Conservation (phyloP, 2,113 vertebrate species). For the Coptodon rendalli region DNA sequence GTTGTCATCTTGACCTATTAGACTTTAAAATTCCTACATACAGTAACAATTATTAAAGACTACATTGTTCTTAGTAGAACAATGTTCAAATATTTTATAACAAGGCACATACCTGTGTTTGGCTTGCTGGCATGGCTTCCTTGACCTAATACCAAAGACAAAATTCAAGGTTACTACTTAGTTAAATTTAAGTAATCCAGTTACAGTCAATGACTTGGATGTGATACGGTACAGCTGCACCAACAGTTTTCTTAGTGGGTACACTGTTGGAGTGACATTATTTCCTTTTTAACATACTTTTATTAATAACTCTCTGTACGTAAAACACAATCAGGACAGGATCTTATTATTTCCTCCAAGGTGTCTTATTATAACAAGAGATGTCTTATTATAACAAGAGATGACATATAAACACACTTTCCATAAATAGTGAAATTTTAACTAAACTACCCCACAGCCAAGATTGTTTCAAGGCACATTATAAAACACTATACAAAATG, state of each 20-base stretch:
- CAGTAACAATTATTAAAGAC: too few species aligned
- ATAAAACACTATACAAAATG: neutral
- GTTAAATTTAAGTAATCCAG: neutral
- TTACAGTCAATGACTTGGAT: neutral
- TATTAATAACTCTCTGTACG: neutral
- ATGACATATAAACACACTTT: neutral
- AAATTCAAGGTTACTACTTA: neutral
- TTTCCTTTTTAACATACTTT: neutral
- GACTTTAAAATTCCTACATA: too few species aligned
- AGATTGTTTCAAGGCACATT: neutral
- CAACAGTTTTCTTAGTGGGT: neutral
- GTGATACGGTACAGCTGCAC: neutral
- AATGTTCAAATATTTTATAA: neutral
- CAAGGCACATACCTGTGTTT: neutral
- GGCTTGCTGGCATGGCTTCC: neutral
- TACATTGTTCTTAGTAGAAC: neutral
- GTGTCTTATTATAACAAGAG: neutral
- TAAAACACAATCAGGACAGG: neutral
- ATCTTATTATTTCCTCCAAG: neutral
- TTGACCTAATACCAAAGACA: neutral
- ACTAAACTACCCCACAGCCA: neutral
- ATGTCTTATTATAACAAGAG: too few species aligned
- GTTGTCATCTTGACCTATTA: neutral
- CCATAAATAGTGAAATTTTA: neutral
- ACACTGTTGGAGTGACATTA: neutral